Evolutionary conservation across 1,140 invertebrate species (phyloP).

Genomic region (Calephelis nemesis): DNA sequence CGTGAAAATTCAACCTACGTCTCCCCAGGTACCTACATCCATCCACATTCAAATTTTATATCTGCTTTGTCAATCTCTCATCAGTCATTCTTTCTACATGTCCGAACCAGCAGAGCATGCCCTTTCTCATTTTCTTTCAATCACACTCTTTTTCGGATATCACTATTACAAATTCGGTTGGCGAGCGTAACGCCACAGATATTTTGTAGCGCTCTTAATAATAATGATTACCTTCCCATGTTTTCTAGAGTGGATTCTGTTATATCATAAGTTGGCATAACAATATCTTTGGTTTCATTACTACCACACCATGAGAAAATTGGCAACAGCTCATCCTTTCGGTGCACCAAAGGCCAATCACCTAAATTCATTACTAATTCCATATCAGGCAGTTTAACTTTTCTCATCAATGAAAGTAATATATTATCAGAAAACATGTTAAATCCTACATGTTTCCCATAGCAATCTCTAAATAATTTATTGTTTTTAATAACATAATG

Average conservation of each 20-base stretch:
- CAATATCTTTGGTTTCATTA: slow-evolving; percentile 90
- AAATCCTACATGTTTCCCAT: slow-evolving; percentile 97
- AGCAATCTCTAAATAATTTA: slow-evolving; percentile 92
- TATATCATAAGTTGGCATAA: slow-evolving; percentile 97
- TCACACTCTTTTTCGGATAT: no score
- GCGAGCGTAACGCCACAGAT: no score
- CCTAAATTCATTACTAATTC: slow-evolving; percentile 97
- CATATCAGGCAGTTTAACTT: slow-evolving; percentile 91
- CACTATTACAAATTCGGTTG: no score
- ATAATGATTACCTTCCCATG: slow-evolving; percentile 87
- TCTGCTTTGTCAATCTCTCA: no score
- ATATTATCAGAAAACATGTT: slow-evolving; percentile 97
- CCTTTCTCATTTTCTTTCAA: no score
- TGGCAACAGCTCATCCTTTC: slow-evolving; percentile 81
- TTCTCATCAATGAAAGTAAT: slow-evolving; percentile 89
- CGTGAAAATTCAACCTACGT: no score
- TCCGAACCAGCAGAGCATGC: no score
- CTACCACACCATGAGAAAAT: slow-evolving; percentile 99
- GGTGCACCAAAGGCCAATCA: slow-evolving; percentile 93
- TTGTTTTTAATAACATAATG: slow-evolving; percentile 94
- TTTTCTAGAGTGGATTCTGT: slow-evolving; percentile 94
- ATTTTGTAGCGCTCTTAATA: no score
- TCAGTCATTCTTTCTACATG: no score
- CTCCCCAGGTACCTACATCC: no score
- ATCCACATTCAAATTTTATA: no score